phyloP scores from a whole-genome alignment of 1,140 invertebrate genomes.

The Orchesella cincta region DNA sequence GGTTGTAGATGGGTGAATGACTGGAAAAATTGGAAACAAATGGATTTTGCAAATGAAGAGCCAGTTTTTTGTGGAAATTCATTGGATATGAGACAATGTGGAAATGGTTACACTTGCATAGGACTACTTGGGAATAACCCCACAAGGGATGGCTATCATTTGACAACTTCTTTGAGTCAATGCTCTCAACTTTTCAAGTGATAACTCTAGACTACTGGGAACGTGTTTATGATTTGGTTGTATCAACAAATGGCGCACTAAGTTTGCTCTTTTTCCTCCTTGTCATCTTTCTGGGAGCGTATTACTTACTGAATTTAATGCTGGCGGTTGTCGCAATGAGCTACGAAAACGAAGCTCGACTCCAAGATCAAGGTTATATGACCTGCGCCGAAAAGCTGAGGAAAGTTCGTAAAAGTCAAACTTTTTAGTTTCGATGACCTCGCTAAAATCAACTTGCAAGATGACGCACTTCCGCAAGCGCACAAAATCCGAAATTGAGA shows the following conservation, averaged over 20 bases:
- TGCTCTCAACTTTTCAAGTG: slow-evolving; percentile 87
- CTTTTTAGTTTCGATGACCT: slow-evolving; percentile 82
- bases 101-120: slow-evolving; percentile 73
- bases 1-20: slow-evolving; percentile 51
- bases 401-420: slow-evolving; percentile 84
- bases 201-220: slow-evolving; percentile 91
- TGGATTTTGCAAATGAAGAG: slow-evolving; percentile 47
- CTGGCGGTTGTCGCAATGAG: slow-evolving; percentile 86
- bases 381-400: slow-evolving; percentile 39
- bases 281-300: slow-evolving; percentile 89
- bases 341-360: slow-evolving; percentile 88
- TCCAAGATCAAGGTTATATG: slow-evolving; percentile 66
- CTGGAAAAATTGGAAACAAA: slow-evolving; percentile 42
- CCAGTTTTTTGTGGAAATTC: slow-evolving; percentile 48
- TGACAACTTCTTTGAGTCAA: slow-evolving; percentile 89
- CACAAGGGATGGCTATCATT: slow-evolving; percentile 89
- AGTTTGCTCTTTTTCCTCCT: slow-evolving; percentile 88
- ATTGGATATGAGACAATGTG: slow-evolving; percentile 71
- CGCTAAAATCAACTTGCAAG: slow-evolving; percentile 62
- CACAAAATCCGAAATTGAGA: slow-evolving; percentile 8
- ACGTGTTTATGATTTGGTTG: slow-evolving; percentile 88
- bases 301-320: slow-evolving; percentile 90
- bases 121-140: slow-evolving; percentile 80
- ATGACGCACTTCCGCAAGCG: slow-evolving; percentile 4
- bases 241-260: slow-evolving; percentile 82